Evolutionary conservation across 1,140 invertebrate genomes (phyloP), one percentile per base, ranked within the genome.

Genomic region (Drosophila bipectinata): DNA sequence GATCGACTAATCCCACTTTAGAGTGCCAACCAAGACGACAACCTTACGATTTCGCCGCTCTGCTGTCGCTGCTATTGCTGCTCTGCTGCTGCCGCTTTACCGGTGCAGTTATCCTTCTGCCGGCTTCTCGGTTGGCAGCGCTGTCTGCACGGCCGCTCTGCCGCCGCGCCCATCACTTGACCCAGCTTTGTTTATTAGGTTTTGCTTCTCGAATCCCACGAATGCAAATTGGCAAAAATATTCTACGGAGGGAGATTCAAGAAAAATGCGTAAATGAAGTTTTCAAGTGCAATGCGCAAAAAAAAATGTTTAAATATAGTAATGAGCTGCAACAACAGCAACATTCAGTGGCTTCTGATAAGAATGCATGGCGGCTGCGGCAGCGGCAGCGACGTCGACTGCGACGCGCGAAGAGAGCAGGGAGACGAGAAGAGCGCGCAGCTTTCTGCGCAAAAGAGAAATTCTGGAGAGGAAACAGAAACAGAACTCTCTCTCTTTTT

Each of bases 221-320:
- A 79, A 79, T 77, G 60, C 51, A 54, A 26, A 66, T 58, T 32
- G 39, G 39, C 68, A 30, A 48, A 52, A 24, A n/a, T n/a, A 14
- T 24, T 28, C 10, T 34, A 7, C 32, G 32, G 34, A 18, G 15
- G 3, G n/a, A 21, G 2, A 12, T 21, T 5, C 30, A 15, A 24
- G 15, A 24, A 12, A 56, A 28, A 69, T 79, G 82, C 83, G 79
- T 79, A 68, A 66, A 83, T 87, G 52, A 82, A 72, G 74, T 79
- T 84, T 85, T 84, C 77, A 84, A 84, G 81, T 84, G 81, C 81
- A 84, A 41, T 81, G 82, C 81, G 62, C 81, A 74, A 77, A 58
- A 73, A 85, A 84, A 75, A 39, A 73, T 59, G 21, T 72, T 51
- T n/a, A 21, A 7, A 59, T 30, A 24, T n/a, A 10, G 9, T 30